Evolutionary conservation across 2,113 vertebrate species (phyloP), one percentile per base, ranked within the genome.

Genomic region (Tringa solitaria): DNA sequence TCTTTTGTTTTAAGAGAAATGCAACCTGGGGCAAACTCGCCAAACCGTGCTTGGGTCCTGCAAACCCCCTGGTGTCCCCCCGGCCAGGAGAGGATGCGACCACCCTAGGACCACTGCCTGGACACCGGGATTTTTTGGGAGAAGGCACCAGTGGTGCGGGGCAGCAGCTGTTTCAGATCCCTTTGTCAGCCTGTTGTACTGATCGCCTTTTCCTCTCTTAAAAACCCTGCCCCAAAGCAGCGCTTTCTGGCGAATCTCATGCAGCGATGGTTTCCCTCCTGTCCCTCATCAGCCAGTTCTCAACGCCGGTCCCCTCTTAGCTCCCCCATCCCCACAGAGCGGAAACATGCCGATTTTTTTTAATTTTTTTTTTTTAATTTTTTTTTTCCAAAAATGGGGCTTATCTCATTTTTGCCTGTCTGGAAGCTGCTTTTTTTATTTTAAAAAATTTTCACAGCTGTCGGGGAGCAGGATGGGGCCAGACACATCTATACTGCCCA

Each of bases 71-170:
- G 5, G 8, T 41, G 45, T 8, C 57, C 35, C 57, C 9, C 10
- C 1, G 1, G 11, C 32, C 0, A 0, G 24, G 63, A 76, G 35
- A 41, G 39, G 64, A 87, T 20, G 70, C 2, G 3, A 39, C 37
- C 1, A 6, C 45, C 39, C 37, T 0, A 0, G 68, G 50, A 59
- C 67, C 1, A 2, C 18, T 63, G 43, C 37, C 48, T 57, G 3
- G 1, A 30, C 57, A 8, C 43, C 0, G 57, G 23, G 20, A 1
- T 41, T 82, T 87, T 6, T 46, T 21, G 79, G 56, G 53, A 7
- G 6, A 45, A 54, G 27, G 4, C 7, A 7, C 43, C 24, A 3
- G 5, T 2, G 5, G n/a, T 41, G 35, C 0, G 1, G n/a, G 13
- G 20, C 5, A 8, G 93, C 95, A 96, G 93, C 93, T 79, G 87